phyloP scores from a whole-genome alignment of 53 echinoderm and acorn worm species.

The Luidia sarsii region DNA sequence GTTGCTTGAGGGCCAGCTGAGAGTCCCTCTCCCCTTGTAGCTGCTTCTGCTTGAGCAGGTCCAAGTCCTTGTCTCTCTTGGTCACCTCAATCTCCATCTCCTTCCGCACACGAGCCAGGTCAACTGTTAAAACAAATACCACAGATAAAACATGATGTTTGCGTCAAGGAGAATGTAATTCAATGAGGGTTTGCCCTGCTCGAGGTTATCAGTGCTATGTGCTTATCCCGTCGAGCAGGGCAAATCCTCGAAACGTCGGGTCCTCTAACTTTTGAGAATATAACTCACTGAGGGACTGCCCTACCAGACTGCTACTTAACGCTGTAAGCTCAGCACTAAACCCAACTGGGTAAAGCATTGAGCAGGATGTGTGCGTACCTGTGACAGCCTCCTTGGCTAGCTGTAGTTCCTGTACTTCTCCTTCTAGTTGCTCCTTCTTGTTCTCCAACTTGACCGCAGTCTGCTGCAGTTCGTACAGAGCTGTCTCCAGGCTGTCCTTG shows the following conservation, averaged over 20 bases:
- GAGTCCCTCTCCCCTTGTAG: slow-evolving; percentile 79
- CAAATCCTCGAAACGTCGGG: no score
- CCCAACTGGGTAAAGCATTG: no score
- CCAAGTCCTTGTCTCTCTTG: slow-evolving; percentile 74
- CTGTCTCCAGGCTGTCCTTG: slow-evolving; percentile 90
- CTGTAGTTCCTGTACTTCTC: slow-evolving; percentile 86
- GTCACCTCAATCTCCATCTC: slow-evolving; percentile 90
- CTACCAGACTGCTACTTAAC: no score
- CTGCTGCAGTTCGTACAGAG: slow-evolving; percentile 90
- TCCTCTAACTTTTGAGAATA: no score
- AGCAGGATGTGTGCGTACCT: no score
- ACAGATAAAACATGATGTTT: no score
- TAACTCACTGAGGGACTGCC: no score
- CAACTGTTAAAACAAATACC: slow-evolving; percentile 62
- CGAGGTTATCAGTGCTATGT: no score
- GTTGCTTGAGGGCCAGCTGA: slow-evolving; percentile 86
- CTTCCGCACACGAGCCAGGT: slow-evolving; percentile 87
- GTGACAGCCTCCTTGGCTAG: slow-evolving; percentile 88
- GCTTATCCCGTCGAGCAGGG: no score
- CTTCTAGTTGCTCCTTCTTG: slow-evolving; percentile 84
- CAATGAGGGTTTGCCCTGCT: no score
- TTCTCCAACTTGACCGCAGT: slow-evolving; percentile 81
- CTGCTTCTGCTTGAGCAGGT: slow-evolving; percentile 79
- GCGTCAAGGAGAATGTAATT: no score
- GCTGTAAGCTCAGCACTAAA: no score